A percentile compares a stretch with the other conserved stretches of the same genome.
Conservation (phyloP, 2,113 vertebrate species). For the Eptatretus burgeri region DNA sequence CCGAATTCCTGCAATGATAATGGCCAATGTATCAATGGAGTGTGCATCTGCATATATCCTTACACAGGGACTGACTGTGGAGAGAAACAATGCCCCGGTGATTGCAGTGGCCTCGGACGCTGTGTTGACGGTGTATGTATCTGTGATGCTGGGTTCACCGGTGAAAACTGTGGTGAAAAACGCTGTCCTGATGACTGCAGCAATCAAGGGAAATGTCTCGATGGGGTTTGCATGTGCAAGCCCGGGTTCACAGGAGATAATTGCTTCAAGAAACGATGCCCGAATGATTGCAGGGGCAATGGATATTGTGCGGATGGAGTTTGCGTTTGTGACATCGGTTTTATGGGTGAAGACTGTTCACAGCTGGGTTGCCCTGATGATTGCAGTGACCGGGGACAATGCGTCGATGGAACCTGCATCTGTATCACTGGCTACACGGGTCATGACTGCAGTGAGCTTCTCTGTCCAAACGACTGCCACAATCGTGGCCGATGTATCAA, state of each 20-base stretch:
- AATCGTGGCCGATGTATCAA: neutral
- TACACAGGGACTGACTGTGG: conserved; percentile 47
- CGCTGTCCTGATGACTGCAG: conserved; percentile 41
- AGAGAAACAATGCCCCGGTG: conserved; percentile 33
- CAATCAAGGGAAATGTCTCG: conserved; percentile 34
- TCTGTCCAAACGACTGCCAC: conserved; percentile 17
- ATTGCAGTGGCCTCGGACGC: conserved; percentile 79
- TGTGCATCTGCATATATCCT: conserved; percentile 35
- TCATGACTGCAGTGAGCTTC: conserved; percentile 43
- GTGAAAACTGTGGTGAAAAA: conserved; percentile 39
- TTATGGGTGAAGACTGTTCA: conserved; percentile 54
- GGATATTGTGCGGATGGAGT: conserved; percentile 56
- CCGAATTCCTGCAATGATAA: conserved; percentile 28
- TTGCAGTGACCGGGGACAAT: conserved; percentile 77
- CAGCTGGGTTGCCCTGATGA: conserved; percentile 82
- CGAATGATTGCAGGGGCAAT: conserved; percentile 42
- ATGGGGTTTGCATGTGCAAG: conserved; percentile 36
- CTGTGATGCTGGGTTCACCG: conserved; percentile 55
- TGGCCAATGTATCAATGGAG: conserved; percentile 22
- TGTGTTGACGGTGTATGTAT: conserved; percentile 42
- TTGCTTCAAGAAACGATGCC: conserved; percentile 44
- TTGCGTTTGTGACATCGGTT: conserved; percentile 51
- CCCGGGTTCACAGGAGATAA: conserved; percentile 44
- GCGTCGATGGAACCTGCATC: conserved; percentile 55
- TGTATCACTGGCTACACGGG: conserved; percentile 52